These are phyloP conservation scores for Harmothoe impar DNA, from an alignment of 2,888 invertebrate species.

Conservation along the genomic window DNA sequence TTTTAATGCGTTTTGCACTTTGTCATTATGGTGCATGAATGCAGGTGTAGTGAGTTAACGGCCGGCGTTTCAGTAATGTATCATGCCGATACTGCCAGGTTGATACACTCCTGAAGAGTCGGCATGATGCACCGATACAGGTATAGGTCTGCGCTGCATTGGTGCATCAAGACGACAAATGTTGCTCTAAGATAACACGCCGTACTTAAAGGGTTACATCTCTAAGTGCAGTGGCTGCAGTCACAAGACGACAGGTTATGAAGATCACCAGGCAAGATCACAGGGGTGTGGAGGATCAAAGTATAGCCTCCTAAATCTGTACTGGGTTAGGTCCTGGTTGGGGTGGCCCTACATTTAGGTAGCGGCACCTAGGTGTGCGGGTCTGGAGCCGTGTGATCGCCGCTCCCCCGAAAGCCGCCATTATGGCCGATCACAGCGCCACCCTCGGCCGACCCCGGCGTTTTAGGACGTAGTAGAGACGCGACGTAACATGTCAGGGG, in stretches of 20 bases:
- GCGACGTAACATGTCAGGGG: constrained; percentile 40
- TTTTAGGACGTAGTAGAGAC: neutral
- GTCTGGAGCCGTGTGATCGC: neutral
- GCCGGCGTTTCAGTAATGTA: no score
- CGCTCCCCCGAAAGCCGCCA: neutral
- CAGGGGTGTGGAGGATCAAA: neutral
- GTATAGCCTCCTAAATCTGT: neutral
- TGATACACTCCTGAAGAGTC: no score
- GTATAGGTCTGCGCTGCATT: no score
- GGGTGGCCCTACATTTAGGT: neutral
- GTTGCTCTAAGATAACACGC: no score
- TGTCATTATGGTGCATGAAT: no score
- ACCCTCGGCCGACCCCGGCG: constrained; percentile 6
- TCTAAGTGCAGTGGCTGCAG: neutral
- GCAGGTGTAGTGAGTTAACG: no score
- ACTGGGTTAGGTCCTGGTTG: neutral
- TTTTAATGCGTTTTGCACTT: no score
- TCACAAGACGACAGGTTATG: neutral
- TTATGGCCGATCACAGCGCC: constrained; percentile 2
- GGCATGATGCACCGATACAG: no score
- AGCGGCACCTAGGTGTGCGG: neutral
- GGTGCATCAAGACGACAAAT: no score
- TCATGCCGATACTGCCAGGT: no score
- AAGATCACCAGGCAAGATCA: neutral
- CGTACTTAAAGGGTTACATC: constrained; percentile 1